Base-by-base conservation (phyloP, 2,113 vertebrate genomes). In the Cebidichthys violaceus region DNA sequence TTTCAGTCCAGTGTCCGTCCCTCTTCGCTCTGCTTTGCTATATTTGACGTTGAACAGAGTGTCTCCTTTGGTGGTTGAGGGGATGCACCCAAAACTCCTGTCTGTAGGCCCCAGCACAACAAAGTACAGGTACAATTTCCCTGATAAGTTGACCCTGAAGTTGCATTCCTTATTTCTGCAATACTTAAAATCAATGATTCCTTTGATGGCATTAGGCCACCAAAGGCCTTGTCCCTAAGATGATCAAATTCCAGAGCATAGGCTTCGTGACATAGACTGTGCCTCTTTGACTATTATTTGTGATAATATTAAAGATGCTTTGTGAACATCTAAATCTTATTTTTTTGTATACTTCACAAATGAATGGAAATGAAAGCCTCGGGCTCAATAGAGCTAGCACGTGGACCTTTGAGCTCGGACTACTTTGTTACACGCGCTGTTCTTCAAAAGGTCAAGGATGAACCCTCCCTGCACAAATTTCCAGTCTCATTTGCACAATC, bases 401-500 rank as follows among this genome's bases (percentile, higher is more conserved):
- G 31, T 17, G 37, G 14, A 68, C 4, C 7, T 70, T n/a, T 54
- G 17, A 43, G 24, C 9, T 55, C 18, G 17, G 4, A 9, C 39
- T 43, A 8, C 8, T 33, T 10, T 10, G 18, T 43, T 17, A 4
- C 57, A 29, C 45, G 35, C 22, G 9, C 43, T 39, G n/a, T 64
- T 65, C 18, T 43, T 11, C 54, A 29, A 39, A 60, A 71, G 74
- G 60, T 64, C 73, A 64, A 27, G 8, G 55, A 65, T 43, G 24
- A 77, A 65, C 67, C 67, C 45, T n/a, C 11, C 14, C 15, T 20
- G 33, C 47, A 55, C 11, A 47, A 1, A 33, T 71, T 22, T 65
- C n/a, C 4, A 41, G 18, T 66, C 57, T 78, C 15, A 35, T 75
- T 79, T 74, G 35, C 57, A 65, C 29, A 45, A 33, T 64, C n/a